phyloP scores from a whole-genome alignment of 1,140 invertebrate species.

The Pseudomyrmex pallidus region DNA sequence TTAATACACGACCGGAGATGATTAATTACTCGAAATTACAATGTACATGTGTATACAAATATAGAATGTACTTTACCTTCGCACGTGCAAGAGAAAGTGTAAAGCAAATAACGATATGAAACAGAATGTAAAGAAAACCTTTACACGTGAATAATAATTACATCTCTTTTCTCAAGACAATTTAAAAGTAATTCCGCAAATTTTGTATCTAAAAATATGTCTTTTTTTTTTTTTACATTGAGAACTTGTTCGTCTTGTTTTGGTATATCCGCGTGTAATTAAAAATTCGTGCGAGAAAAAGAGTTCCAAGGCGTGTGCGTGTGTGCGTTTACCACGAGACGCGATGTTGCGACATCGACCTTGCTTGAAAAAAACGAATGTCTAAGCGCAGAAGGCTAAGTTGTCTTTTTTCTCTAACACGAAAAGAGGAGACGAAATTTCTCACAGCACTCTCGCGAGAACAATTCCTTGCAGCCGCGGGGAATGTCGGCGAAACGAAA shows the following conservation, averaged over 20 bases:
- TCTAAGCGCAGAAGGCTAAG: constrained; percentile 33
- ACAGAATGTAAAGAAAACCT: not conserved
- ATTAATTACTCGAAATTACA: too few species aligned
- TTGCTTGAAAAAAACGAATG: constrained; percentile 35
- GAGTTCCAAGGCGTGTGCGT: constrained; percentile 19
- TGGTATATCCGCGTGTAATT: not conserved
- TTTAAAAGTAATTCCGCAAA: not conserved
- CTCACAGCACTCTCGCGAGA: constrained; percentile 31
- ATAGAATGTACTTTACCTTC: too few species aligned
- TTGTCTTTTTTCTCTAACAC: not conserved
- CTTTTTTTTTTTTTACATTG: not conserved
- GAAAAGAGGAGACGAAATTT: constrained; percentile 55
- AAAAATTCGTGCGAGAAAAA: constrained; percentile 37
- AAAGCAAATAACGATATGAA: too few species aligned
- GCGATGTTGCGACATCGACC: constrained; percentile 44
- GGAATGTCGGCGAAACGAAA: not conserved
- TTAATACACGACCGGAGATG: too few species aligned
- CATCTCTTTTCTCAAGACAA: too few species aligned
- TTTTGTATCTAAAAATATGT: not conserved
- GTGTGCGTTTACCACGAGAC: not conserved
- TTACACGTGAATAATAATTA: not conserved
- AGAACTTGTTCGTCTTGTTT: not conserved
- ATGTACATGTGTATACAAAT: too few species aligned
- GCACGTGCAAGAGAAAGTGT: not conserved
- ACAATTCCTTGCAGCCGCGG: constrained; percentile 21